A percentile compares a stretch with the other conserved stretches of the same genome.
These are phyloP conservation scores for Trochalopteron elliotii DNA, from an alignment of 2,113 vertebrate species.

Conservation along the genomic window DNA sequence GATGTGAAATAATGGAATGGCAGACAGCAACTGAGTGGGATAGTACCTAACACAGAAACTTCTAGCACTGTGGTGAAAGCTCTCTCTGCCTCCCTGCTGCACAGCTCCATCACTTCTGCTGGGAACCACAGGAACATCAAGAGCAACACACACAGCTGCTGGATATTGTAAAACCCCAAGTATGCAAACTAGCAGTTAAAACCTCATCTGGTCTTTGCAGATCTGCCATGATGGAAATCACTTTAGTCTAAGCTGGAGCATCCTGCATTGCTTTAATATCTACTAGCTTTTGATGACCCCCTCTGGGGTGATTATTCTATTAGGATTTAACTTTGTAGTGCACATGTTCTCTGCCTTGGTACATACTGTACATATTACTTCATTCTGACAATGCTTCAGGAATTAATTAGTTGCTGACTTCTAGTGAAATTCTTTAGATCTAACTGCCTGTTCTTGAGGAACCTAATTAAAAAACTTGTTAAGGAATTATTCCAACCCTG, in stretches of 20 bases:
- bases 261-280: not conserved
- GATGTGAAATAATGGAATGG: not conserved
- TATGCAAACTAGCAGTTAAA: not conserved
- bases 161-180: not conserved
- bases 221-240: not conserved
- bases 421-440: not conserved
- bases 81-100: not conserved
- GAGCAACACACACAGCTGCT: not conserved
- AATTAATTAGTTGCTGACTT: not conserved
- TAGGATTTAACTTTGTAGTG: not conserved
- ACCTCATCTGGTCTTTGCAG: not conserved
- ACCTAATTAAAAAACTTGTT: not conserved
- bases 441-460: not conserved
- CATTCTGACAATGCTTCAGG: not conserved
- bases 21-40: not conserved
- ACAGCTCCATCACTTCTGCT: not conserved
- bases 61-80: accelerated
- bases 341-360: not conserved
- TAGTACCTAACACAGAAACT: not conserved
- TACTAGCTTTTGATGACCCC: not conserved
- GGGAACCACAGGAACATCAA: not conserved
- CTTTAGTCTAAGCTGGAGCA: not conserved
- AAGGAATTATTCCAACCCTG: not conserved
- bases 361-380: not conserved
- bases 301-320: not conserved